These are phyloP conservation scores for Epizoanthus stellaris DNA, from an alignment of 92 coral and sea anemone genomes.

Conservation along the genomic window DNA sequence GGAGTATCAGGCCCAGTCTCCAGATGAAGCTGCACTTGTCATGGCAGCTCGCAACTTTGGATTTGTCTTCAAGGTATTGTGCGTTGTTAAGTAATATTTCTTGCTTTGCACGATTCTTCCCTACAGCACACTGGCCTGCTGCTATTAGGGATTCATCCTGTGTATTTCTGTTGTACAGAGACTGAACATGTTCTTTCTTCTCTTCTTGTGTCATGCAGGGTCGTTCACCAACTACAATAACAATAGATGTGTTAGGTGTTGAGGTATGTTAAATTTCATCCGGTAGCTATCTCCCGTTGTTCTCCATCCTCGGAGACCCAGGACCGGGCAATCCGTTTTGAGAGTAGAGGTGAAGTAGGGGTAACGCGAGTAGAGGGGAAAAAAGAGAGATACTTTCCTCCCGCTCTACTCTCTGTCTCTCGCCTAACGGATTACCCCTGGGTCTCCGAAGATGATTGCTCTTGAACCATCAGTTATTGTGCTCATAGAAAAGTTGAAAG, in stretches of 20 bases:
- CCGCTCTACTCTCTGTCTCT: too few relatives aligned
- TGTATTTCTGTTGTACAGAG: background rate
- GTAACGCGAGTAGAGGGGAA: too few relatives aligned
- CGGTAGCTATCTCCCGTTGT: background rate
- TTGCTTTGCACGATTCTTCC: background rate
- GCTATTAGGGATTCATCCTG: background rate
- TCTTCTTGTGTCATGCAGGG: constrained; percentile 52
- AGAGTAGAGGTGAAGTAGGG: too few relatives aligned
- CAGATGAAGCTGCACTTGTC: constrained; percentile 99
- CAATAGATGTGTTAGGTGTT: constrained; percentile 70
- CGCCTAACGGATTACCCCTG: too few relatives aligned
- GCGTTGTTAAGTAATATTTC: background rate
- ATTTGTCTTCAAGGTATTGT: constrained; percentile 87
- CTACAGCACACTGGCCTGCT: background rate
- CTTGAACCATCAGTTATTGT: too few relatives aligned
- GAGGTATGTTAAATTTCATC: constrained; percentile 56
- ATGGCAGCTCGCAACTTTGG: constrained; percentile 98
- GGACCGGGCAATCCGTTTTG: too few relatives aligned
- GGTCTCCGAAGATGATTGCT: too few relatives aligned
- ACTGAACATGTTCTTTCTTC: background rate
- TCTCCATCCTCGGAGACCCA: background rate
- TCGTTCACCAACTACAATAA: constrained; percentile 91
- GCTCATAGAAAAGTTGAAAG: too few relatives aligned
- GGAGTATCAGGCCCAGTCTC: constrained; percentile 99
- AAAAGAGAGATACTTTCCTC: too few relatives aligned